Evolutionary conservation across 2,113 vertebrate species (phyloP), one percentile per base, ranked within the genome.

Genomic region (Dissostichus mawsoni): DNA sequence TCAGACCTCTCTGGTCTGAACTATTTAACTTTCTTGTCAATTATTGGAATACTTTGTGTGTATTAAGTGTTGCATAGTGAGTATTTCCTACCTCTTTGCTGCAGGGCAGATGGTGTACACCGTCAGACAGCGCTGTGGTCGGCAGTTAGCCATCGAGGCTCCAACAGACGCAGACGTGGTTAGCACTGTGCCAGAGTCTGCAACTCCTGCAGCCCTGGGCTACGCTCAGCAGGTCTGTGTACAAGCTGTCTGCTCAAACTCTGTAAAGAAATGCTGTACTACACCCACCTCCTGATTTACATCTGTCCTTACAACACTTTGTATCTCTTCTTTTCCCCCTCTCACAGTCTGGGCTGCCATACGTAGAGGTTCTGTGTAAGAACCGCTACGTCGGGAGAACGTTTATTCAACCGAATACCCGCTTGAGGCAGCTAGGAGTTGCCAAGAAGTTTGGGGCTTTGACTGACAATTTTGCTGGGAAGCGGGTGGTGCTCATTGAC

Each of bases 81-180:
- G 63, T 73, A 8, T 55, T 45, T 3, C 23, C 2, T 47, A 11
- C 45, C 1, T 8, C 18, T 70, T n/a, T 47, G 3, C 82, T 90
- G 11, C 90, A 99, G 98, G 97, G 80, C 98, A 99, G 91, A 99
- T 99, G 98, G 98, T 99, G 16, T 99, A 99, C 84, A 97, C 97
- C 0, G 98, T 99, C 56, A 94, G 98, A 78, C 97, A 95, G 71
- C 96, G 98, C 74, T 99, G 98, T 18, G 98, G 98, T 58, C 96
- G 95, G 78, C 97, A 98, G 93, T 93, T 99, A 58, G 98, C 98
- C 29, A 94, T 97, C 1, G 98, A 99, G 93, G 96, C 98, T 8
- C 98, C 98, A 0, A 97, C 97, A 77, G 96, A 98, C 58, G 98
- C 96, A 16, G 98, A 99, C 69, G 87, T 99, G 86, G 98, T 99